Base-by-base conservation (phyloP, 2,797 vertebrate genomes). In the Rhyacichthys aspro region DNA sequence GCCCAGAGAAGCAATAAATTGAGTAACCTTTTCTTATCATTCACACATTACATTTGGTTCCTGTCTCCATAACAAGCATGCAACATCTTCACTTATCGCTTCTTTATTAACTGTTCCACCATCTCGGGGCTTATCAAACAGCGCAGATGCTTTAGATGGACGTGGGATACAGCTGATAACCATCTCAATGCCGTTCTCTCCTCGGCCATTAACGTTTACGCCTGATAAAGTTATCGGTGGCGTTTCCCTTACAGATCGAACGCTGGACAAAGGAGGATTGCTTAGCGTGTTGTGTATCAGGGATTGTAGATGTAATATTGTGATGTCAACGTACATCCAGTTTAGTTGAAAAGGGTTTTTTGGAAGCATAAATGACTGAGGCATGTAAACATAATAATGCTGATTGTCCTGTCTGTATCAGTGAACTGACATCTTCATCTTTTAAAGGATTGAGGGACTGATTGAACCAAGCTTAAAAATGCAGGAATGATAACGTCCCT, bases 31-130 rank as follows among this genome's bases (percentile, higher is more conserved):
- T 72, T 33, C 72, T 90, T 89, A 90, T 88, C 85, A 84, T 76
- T 72, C 56, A 60, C 11, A 75, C 59, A 68, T 80, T 81, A 82
- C 9, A 72, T 63, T 38, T n/a, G 68, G 39, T 69, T 0, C 49
- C 23, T 9, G 61, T 81, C 67, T 74, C 74, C 78, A 81, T 39
- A 61, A 60, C 71, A 85, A 73, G 69, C 54, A 67, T 37, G 36
- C 10, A 78, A 78, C 66, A 76, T 70, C 56, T 64, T 44, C 23
- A 67, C 76, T 81, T 86, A 87, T 87, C 82, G 2, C 38, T 0
- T 59, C 56, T 72, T 82, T 78, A 89, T 87, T 89, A 87, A 84
- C 83, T 41, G 63, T 67, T 46, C 42, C 15, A 41, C 70, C 77
- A 72, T 84, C 72, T 17, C 67, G 1, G 36, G 5, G 50, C 66